Percentiles rank a stretch among this genome's conserved stretches.
phyloP scores from a whole-genome alignment of 2,888 invertebrate genomes.

The Entomobrya multifasciata region DNA sequence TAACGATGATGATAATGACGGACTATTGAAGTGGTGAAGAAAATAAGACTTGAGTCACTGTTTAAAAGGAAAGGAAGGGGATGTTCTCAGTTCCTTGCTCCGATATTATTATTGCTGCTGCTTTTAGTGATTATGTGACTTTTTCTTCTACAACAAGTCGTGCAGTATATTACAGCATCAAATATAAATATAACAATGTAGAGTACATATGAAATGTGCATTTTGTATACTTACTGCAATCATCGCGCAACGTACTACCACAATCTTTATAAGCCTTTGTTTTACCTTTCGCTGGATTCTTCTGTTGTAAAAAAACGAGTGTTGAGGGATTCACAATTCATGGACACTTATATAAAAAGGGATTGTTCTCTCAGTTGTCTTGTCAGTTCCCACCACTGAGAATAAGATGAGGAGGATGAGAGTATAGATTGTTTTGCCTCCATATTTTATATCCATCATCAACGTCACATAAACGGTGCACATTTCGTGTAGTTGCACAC shows the following conservation, averaged over 20 bases:
- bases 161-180: too few relatives aligned
- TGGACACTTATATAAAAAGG: constrained; percentile 26
- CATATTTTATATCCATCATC: constrained; percentile 20
- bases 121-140: constrained; percentile 46
- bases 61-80: constrained; percentile 59
- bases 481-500: constrained; percentile 21
- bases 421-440: constrained; percentile 29
- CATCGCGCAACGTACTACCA: too few relatives aligned
- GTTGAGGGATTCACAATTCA: constrained; percentile 43
- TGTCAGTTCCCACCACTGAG: constrained; percentile 29
- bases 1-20: too few relatives aligned
- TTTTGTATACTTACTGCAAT: too few relatives aligned
- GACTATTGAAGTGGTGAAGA: not conserved
- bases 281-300: constrained; percentile 33
- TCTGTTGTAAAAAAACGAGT: not conserved
- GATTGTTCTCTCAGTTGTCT: too few relatives aligned
- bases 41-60: constrained; percentile 32
- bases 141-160: constrained; percentile 23
- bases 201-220: not conserved
- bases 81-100: constrained; percentile 16
- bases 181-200: constrained; percentile 29
- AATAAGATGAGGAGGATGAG: constrained; percentile 1
- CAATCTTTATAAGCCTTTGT: too few relatives aligned
- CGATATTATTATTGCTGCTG: not conserved
- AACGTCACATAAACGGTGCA: not conserved